Evolutionary conservation across 1,140 invertebrate species (phyloP), one percentile per base, ranked within the genome.

Genomic region (Apis cerana): DNA sequence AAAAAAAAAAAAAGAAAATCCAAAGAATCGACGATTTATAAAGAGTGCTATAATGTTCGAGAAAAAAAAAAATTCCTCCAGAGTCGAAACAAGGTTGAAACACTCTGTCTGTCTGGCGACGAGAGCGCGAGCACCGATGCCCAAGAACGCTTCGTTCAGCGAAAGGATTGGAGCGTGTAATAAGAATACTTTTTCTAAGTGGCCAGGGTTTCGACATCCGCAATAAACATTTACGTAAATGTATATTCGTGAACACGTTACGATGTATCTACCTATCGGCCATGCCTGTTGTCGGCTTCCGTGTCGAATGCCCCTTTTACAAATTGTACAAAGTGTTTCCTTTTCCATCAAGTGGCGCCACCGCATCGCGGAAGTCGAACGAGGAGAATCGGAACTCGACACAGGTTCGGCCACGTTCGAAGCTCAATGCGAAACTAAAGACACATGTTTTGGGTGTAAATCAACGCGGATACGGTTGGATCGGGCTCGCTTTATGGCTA

Each of bases 191-290:
- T 84, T 91, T 87, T 82, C 84, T 69, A 86, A 91, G 86, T 68
- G 89, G 90, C 91, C 91, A 89, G 90, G 90, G 91, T 91, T 91
- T 88, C 87, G 87, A 90, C 87, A 92, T 91, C 83, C 85, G 89
- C 90, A 92, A 92, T 91, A 93, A 91, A 91, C 92, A 91, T 86
- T 92, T 91, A 91, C 88, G 89, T 92, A 92, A 92, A 91, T 93
- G 92, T 93, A 89, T 93, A 93, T 92, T 92, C 88, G 90, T 91
- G 89, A 90, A 90, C 83, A 89, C 84, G 72, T 90, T 90, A 91
- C 88, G 85, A 89, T 90, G 86, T 91, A 91, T 91, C 88, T 90
- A 83, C 74, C 74, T 70, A 85, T 82, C 82, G 89, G 78, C 87
- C 82, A 83, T 79, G 86, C 83, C 87, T 82, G 87, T 82, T 89